These are phyloP conservation scores for Drosophila recens DNA, from an alignment of 2,888 invertebrate species.

Conservation along the genomic window DNA sequence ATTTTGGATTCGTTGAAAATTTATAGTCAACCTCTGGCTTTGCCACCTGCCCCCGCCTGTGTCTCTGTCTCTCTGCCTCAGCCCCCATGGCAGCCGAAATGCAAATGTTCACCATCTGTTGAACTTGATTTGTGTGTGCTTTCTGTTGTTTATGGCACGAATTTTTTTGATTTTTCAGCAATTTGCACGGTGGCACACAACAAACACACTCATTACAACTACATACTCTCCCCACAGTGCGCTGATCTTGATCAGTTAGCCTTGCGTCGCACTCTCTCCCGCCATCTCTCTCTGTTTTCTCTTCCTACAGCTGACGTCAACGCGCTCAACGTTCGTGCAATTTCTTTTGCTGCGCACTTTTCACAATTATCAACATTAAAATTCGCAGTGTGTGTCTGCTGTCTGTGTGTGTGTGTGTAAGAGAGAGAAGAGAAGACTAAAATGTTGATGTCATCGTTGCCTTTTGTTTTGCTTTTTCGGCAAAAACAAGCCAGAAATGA, in stretches of 20 bases:
- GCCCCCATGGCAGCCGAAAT: slow-evolving; percentile 36
- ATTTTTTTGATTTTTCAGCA: slow-evolving; percentile 50
- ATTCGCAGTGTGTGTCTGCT: slow-evolving; percentile 47
- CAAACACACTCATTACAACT: slow-evolving; percentile 20
- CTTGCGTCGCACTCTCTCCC: slow-evolving; percentile 15
- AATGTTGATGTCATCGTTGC: slow-evolving; percentile 77
- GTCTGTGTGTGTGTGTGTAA: slow-evolving; percentile 8
- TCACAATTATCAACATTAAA: slow-evolving; percentile 65
- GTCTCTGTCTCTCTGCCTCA: background rate
- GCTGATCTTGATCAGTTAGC: slow-evolving; percentile 31
- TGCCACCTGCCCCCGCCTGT: slow-evolving; percentile 10
- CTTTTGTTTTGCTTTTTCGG: slow-evolving; percentile 54
- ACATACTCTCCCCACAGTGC: slow-evolving; percentile 32
- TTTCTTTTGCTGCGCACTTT: slow-evolving; percentile 74
- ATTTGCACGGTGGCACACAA: slow-evolving; percentile 50
- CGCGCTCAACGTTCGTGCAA: slow-evolving; percentile 62
- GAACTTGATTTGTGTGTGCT: slow-evolving; percentile 62
- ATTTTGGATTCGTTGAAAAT: slow-evolving; percentile 51
- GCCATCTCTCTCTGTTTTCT: slow-evolving; percentile 10
- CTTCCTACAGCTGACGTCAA: slow-evolving; percentile 57
- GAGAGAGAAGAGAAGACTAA: slow-evolving; percentile 41
- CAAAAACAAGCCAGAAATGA: slow-evolving; percentile 39
- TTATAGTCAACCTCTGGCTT: slow-evolving; percentile 38
- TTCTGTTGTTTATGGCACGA: slow-evolving; percentile 54
- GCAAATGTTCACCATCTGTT: slow-evolving; percentile 73